Evolutionary conservation across 2,113 vertebrate species (phyloP).

Genomic region (Catagonus wagneri): DNA sequence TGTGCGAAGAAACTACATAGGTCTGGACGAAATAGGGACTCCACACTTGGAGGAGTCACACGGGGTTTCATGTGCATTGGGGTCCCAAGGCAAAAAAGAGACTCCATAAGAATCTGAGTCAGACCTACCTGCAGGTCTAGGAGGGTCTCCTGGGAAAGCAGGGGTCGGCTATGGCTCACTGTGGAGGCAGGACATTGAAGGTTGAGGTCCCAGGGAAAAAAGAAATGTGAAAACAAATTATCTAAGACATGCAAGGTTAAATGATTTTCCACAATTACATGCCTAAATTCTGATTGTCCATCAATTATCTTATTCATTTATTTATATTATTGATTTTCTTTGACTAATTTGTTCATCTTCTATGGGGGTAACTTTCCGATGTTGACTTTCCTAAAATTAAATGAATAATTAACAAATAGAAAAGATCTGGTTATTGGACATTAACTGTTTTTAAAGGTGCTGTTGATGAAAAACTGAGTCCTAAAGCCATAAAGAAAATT

Average conservation of each 20-base stretch:
- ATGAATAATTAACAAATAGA: neutral
- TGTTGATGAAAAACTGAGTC: neutral
- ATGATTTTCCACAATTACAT: neutral
- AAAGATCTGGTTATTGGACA: neutral
- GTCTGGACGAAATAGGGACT: too few species aligned
- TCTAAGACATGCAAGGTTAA: neutral
- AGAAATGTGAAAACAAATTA: neutral
- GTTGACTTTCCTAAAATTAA: neutral
- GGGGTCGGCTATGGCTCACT: too few species aligned
- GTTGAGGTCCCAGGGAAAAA: too few species aligned
- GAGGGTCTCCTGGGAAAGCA: too few species aligned
- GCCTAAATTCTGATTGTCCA: neutral
- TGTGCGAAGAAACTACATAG: too few species aligned
- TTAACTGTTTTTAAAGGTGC: neutral
- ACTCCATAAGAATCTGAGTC: too few species aligned
- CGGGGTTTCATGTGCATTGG: too few species aligned
- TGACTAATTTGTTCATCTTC: neutral
- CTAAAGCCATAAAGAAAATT: neutral
- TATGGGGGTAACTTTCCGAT: neutral
- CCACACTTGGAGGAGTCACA: too few species aligned
- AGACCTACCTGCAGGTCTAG: too few species aligned
- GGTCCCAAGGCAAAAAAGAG: too few species aligned
- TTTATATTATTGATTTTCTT: neutral
- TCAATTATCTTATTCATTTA: neutral
- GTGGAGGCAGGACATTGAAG: too few species aligned